Evolutionary conservation across 2,888 invertebrate species (phyloP).

Genomic region (Pachliopta kotzebuea): DNA sequence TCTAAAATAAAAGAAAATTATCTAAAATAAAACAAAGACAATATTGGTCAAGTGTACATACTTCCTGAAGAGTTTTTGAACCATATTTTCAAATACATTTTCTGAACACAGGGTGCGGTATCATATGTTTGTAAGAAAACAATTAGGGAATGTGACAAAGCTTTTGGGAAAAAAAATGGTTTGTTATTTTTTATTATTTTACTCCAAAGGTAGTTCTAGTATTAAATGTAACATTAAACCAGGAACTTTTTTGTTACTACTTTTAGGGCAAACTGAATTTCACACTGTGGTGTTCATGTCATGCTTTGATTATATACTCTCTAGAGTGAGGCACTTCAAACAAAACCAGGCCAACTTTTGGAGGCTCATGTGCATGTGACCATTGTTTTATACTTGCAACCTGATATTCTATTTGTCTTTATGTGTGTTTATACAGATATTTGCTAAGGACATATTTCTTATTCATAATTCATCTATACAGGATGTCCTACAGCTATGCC

Average conservation of each 20-base stretch:
- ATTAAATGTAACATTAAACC: constrained; percentile 48
- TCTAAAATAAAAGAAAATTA: constrained; percentile 23
- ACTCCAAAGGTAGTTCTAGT: constrained; percentile 28
- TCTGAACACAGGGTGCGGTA: constrained; percentile 57
- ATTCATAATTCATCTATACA: too few species aligned
- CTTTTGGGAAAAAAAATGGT: constrained; percentile 61
- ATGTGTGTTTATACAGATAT: too few species aligned
- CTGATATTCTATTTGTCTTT: too few species aligned
- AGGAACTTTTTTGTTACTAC: constrained; percentile 43
- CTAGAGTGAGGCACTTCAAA: too few species aligned
- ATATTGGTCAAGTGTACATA: neutral
- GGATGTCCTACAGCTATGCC: too few species aligned
- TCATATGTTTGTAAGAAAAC: constrained; percentile 53
- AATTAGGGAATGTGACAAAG: constrained; percentile 51
- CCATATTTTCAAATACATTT: constrained; percentile 31
- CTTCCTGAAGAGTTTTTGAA: constrained; percentile 20
- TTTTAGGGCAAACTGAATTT: too few species aligned
- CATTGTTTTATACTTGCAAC: too few species aligned
- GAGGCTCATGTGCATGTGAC: too few species aligned
- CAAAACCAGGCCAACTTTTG: too few species aligned
- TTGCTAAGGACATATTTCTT: neutral
- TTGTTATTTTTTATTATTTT: constrained; percentile 49
- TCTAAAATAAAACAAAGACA: constrained; percentile 18
- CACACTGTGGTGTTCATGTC: too few species aligned
- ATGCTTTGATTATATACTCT: too few species aligned